These are phyloP conservation scores for Doryteuthis pealeii DNA, from an alignment of 1,140 invertebrate species.

Conservation along the genomic window DNA sequence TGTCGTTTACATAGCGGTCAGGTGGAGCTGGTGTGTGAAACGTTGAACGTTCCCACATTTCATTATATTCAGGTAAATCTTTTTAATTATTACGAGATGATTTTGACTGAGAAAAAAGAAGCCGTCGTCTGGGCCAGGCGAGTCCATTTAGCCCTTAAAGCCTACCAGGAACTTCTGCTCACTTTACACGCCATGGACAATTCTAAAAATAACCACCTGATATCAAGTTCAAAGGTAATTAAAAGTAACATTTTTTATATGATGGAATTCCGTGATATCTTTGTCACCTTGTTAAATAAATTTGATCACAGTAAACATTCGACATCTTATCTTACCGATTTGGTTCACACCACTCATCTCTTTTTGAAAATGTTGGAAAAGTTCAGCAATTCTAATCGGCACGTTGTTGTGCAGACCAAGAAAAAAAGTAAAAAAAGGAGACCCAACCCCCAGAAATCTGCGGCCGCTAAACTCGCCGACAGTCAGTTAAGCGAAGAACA, in stretches of 20 bases:
- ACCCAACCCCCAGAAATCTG: constrained; percentile 38
- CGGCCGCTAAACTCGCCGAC: not conserved
- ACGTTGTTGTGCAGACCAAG: constrained; percentile 75
- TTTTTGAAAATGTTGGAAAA: constrained; percentile 90
- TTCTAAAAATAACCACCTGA: constrained; percentile 60
- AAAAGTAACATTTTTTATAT: constrained; percentile 86
- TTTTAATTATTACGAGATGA: constrained; percentile 86
- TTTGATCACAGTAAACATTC: constrained; percentile 87
- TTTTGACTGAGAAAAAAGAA: constrained; percentile 84
- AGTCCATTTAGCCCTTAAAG: constrained; percentile 77
- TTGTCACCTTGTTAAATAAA: constrained; percentile 75
- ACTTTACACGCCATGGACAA: constrained; percentile 82
- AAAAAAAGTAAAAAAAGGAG: constrained; percentile 65
- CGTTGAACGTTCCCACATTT: constrained; percentile 73
- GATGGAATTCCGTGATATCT: constrained; percentile 89
- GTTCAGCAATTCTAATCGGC: constrained; percentile 71
- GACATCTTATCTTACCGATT: constrained; percentile 79
- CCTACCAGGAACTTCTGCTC: constrained; percentile 67
- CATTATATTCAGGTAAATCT: constrained; percentile 91
- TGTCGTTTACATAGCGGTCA: constrained; percentile 82
- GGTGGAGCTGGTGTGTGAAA: constrained; percentile 75
- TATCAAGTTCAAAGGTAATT: constrained; percentile 69
- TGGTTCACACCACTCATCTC: constrained; percentile 85
- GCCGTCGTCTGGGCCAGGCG: constrained; percentile 76
- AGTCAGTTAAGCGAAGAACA: constrained; percentile 32